Base-by-base conservation (phyloP, 2,888 invertebrate species). In the Dryadula phaetusa region DNA sequence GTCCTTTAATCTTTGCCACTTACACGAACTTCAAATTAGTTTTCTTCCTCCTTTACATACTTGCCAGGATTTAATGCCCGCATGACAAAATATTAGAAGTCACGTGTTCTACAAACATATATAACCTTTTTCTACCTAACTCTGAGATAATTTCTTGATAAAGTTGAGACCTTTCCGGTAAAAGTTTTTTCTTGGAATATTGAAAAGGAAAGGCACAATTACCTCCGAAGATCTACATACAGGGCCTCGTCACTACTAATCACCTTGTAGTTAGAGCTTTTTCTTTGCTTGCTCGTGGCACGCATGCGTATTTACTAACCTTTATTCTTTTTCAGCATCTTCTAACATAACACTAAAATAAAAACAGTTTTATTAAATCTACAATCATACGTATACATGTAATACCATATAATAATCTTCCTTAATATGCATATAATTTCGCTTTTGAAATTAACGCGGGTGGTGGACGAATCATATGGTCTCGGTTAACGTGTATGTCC, bases 271-370 rank as follows among this genome's bases (percentile, higher is more conserved):
- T 82, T 79, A 80, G 78, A 67, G 89, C 88, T 89, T 90, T 75
- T 85, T 85, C 84, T 87, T 79, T 75, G 91, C 89, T 90, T 86
- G 86, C 82, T 87, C 80, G 87, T 81, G 76, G 90, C 90, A 90
- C 88, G 92, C 90, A 90, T 91, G 90, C 85, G 81, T 90, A 89
- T 83, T 84, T 73, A 92, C 87, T 92, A 92, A 92, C 88, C 84
- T 88, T 88, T 87, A 82, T 84, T 89, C 85, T 86, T 86, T 91
- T 92, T 92, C 92, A 92, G 92, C 91, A 87, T 89, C 85, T 84
- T 82, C 84, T 89, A 90, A 91, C 87, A 87, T 83, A 75, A 85
- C 84, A 89, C 85, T 85, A 87, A 84, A 78, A 77, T 78, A 76
- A 76, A 72, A 68, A 79, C 70, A 76, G 22, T 28, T 32, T 47